Evolutionary conservation across 2,888 invertebrate species (phyloP).

Genomic region (Philereme vetulata): DNA sequence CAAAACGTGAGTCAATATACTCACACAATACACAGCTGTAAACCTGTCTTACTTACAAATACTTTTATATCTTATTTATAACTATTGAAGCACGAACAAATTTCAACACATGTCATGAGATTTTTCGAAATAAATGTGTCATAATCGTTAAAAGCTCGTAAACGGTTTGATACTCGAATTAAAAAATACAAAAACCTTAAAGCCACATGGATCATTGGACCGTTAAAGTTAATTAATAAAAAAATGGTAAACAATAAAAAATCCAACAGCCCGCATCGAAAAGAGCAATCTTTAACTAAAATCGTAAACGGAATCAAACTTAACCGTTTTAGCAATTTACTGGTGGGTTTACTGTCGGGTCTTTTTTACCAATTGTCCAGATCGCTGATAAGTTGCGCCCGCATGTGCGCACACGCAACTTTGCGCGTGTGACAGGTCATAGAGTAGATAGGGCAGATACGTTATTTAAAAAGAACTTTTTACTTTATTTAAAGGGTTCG

Average conservation of each 20-base stretch:
- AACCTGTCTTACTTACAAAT: neutral
- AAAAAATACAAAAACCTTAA: slow-evolving; percentile 23
- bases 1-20: no score
- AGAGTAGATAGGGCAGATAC: slow-evolving; percentile 24
- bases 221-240: slow-evolving; percentile 55
- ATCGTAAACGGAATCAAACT: slow-evolving; percentile 76
- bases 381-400: slow-evolving; percentile 73
- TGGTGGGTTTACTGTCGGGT: slow-evolving; percentile 67
- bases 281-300: slow-evolving; percentile 73
- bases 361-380: slow-evolving; percentile 80
- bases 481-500: no score
- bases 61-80: neutral
- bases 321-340: slow-evolving; percentile 78
- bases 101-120: slow-evolving; percentile 28
- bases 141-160: slow-evolving; percentile 30
- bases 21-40: no score
- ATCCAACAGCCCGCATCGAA: slow-evolving; percentile 73
- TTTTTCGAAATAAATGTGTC: slow-evolving; percentile 30
- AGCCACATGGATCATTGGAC: slow-evolving; percentile 38
- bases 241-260: slow-evolving; percentile 60
- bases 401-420: slow-evolving; percentile 79
- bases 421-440: slow-evolving; percentile 28
- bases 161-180: slow-evolving; percentile 22
- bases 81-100: slow-evolving; percentile 1
- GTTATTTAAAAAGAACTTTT: neutral